These are phyloP conservation scores for Bombus haemorrhoidalis DNA, from an alignment of 1,140 invertebrate genomes.

Conservation along the genomic window DNA sequence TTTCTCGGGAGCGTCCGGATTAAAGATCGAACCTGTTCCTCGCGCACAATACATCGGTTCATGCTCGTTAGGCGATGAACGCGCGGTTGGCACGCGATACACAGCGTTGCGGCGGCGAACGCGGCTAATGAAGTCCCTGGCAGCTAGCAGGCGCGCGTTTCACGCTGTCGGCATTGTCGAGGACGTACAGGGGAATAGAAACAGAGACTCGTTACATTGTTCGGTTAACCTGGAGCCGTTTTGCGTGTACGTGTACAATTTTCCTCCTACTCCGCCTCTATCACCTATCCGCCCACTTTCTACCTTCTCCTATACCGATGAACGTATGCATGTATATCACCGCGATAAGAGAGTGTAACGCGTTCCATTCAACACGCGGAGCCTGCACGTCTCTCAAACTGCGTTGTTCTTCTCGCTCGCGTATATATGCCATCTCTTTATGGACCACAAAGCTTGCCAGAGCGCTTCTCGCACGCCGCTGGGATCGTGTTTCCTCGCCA, in stretches of 20 bases:
- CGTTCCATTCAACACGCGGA: slow-evolving; percentile 9
- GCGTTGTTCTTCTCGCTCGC: slow-evolving; percentile 39
- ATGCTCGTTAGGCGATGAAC: slow-evolving; percentile 26
- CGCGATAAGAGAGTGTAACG: slow-evolving; percentile 57
- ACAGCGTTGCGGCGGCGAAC: not conserved
- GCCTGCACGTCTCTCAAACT: not conserved
- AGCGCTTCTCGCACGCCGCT: slow-evolving; percentile 9
- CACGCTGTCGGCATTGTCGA: slow-evolving; percentile 36
- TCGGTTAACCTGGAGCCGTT: slow-evolving; percentile 61
- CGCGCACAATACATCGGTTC: slow-evolving; percentile 6
- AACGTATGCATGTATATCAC: slow-evolving; percentile 41
- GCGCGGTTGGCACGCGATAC: slow-evolving; percentile 24
- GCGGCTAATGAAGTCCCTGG: slow-evolving; percentile 34
- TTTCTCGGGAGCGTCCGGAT: not conserved
- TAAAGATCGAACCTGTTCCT: slow-evolving; percentile 2
- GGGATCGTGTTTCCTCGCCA: slow-evolving; percentile 39
- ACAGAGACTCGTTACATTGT: slow-evolving; percentile 60
- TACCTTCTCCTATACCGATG: not conserved
- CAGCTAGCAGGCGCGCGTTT: slow-evolving; percentile 30
- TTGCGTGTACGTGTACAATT: slow-evolving; percentile 57
- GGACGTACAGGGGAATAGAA: slow-evolving; percentile 6
- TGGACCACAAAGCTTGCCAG: slow-evolving; percentile 36
- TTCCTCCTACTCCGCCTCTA: slow-evolving; percentile 18
- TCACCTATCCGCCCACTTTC: not conserved
- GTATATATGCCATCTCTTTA: slow-evolving; percentile 49